Conservation (phyloP, 2,113 vertebrate species). For the Leuciscus idus region DNA sequence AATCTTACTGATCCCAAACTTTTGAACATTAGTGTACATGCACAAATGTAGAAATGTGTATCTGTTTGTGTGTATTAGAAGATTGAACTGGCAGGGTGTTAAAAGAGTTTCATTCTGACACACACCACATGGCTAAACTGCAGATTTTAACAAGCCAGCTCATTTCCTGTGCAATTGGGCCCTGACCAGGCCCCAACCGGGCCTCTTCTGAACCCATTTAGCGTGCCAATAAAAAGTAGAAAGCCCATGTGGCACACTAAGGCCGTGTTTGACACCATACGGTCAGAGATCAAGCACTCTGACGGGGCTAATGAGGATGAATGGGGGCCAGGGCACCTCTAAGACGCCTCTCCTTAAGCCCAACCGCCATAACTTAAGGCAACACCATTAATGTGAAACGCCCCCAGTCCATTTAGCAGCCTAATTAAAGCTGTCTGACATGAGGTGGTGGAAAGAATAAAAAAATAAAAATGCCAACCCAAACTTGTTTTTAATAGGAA, state of each 20-base stretch:
- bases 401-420: slow-evolving; percentile 36
- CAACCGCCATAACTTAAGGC: slow-evolving; percentile 21
- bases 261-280: slow-evolving; percentile 40
- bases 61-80: slow-evolving; percentile 21
- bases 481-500: slow-evolving; percentile 35
- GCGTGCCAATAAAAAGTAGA: slow-evolving; percentile 47
- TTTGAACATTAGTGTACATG: not conserved
- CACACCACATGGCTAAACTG: slow-evolving; percentile 55
- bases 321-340: not conserved
- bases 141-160: slow-evolving; percentile 27
- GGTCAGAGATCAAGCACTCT: slow-evolving; percentile 52
- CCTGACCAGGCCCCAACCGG: slow-evolving; percentile 25
- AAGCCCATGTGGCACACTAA: slow-evolving; percentile 50
- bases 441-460: not conserved
- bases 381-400: slow-evolving; percentile 37
- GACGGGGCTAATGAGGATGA: slow-evolving; percentile 45
- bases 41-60: not conserved
- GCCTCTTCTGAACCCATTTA: slow-evolving; percentile 57
- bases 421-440: slow-evolving; percentile 41
- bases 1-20: not conserved
- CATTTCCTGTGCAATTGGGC: slow-evolving; percentile 42
- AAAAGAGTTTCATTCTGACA: slow-evolving; percentile 48
- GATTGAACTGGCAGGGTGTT: slow-evolving; percentile 31
- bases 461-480: slow-evolving; percentile 22
- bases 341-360: not conserved